Conservation (phyloP, 2,113 vertebrate genomes). For the Rhombomys opimus region DNA sequence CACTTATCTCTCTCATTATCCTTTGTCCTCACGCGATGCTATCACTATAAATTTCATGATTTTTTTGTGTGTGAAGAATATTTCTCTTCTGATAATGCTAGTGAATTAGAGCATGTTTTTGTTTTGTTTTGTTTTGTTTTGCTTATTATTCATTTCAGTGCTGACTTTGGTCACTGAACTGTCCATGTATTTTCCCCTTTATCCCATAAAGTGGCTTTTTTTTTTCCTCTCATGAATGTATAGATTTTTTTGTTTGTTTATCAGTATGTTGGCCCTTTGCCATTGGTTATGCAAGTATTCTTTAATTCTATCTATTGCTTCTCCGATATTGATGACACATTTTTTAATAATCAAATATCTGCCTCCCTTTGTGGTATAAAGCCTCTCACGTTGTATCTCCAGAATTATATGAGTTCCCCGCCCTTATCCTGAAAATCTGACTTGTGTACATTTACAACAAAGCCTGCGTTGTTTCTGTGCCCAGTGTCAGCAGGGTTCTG, state of each 20-base stretch:
- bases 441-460: conserved; percentile 8
- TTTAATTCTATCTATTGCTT: not conserved
- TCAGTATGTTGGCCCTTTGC: not conserved
- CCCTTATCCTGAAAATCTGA: not conserved
- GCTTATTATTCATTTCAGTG: not conserved
- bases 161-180: not conserved
- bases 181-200: not conserved
- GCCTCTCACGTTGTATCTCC: not conserved
- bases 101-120: not conserved
- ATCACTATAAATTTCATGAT: not conserved
- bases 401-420: not conserved
- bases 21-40: not conserved
- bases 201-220: not conserved
- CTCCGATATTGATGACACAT: not conserved
- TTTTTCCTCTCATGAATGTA: not conserved
- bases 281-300: conserved; percentile 8
- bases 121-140: no score
- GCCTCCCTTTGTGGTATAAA: not conserved
- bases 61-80: not conserved
- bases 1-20: not conserved
- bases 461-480: not conserved
- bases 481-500: not conserved
- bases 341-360: not conserved
- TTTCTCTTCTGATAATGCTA: not conserved
- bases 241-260: not conserved